Base-by-base conservation (phyloP, 1,140 invertebrate genomes). In the Metaphire vulgaris region DNA sequence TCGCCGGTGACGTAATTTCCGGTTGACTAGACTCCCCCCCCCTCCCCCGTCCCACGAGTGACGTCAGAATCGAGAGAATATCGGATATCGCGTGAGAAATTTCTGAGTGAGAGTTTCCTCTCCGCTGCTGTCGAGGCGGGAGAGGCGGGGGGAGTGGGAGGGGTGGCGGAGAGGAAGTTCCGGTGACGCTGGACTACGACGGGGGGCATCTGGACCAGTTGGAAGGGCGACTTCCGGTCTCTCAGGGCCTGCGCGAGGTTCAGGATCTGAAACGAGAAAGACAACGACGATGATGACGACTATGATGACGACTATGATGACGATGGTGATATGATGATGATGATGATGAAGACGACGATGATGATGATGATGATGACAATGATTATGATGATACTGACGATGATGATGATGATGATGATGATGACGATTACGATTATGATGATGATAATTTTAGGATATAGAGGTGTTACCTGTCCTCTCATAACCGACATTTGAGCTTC, bases 401-500 rank as follows among this genome's bases (percentile, higher is more conserved):
- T n/a, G n/a, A n/a, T n/a, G n/a, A n/a, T n/a, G n/a, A n/a, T n/a
- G n/a, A n/a, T n/a, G n/a, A n/a, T n/a, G n/a, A n/a, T n/a, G n/a
- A n/a, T n/a, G n/a, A n/a, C n/a, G n/a, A n/a, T n/a, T n/a, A n/a
- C n/a, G n/a, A n/a, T n/a, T n/a, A n/a, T n/a, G n/a, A n/a, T n/a
- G n/a, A n/a, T n/a, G n/a, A n/a, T n/a, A n/a, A n/a, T n/a, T n/a
- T n/a, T n/a, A n/a, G n/a, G n/a, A n/a, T n/a, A n/a, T n/a, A n/a
- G n/a, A n/a, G 6, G 41, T 6, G 6, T 56, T 56, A 56, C 41
- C 41, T 56, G 41, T 56, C 98, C 98, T 79, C 97, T 89, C 92
- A 99, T 93, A 56, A 99, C 97, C 80, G 94, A 95, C 95, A 99
- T 97, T 89, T 99, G 97, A 80, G 92, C 92, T 86, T 97, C 95